These are phyloP conservation scores for Capromys pilorides DNA, from an alignment of 2,797 vertebrate species.

Conservation along the genomic window DNA sequence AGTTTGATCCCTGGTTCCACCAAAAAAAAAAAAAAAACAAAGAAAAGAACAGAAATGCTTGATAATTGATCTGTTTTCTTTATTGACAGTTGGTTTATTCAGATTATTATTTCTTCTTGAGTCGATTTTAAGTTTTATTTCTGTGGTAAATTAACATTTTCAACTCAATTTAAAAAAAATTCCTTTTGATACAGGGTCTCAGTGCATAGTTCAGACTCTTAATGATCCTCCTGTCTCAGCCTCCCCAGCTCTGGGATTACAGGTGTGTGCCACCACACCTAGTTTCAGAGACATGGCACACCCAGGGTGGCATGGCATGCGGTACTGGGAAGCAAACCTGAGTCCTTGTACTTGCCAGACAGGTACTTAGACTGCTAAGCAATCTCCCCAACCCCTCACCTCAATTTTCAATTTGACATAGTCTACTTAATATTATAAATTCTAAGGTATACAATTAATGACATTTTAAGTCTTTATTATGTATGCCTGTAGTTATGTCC, in stretches of 20 bases:
- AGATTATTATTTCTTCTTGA: slow-evolving; percentile 27
- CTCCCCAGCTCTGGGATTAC: too few species aligned
- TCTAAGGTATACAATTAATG: background rate
- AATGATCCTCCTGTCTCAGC: too few species aligned
- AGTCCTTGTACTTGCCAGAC: too few species aligned
- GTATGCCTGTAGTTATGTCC: background rate
- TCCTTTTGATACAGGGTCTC: too few species aligned
- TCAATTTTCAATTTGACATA: slow-evolving; percentile 20
- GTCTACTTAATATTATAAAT: background rate
- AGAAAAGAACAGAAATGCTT: background rate
- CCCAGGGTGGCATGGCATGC: too few species aligned
- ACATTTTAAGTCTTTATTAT: background rate
- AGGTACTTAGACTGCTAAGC: too few species aligned
- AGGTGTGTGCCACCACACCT: too few species aligned
- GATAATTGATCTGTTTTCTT: background rate
- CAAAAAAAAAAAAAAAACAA: too few species aligned
- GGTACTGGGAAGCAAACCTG: too few species aligned
- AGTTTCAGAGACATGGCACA: too few species aligned
- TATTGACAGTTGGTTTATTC: background rate
- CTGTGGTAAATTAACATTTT: background rate
- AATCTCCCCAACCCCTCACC: background rate
- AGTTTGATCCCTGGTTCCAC: too few species aligned
- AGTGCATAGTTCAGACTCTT: too few species aligned
- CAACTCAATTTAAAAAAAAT: background rate
- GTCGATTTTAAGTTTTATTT: background rate